Base-by-base conservation (phyloP, 2,113 vertebrate genomes). In the Felis chaus region DNA sequence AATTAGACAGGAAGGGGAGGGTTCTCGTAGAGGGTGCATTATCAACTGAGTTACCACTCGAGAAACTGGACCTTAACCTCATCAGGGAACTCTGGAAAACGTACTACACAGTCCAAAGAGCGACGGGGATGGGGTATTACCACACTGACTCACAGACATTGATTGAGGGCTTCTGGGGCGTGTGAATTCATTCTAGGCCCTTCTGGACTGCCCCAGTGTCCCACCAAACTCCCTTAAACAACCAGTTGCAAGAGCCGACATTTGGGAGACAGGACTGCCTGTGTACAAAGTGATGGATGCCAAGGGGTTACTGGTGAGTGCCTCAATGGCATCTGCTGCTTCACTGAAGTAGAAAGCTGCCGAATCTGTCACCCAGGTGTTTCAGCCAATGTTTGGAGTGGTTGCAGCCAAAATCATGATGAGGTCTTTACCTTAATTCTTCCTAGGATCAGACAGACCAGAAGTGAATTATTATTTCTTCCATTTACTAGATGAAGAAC, bases 401-500 rank as follows among this genome's bases (percentile, higher is more conserved):
- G 29, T 61, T 81, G 66, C 31, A 91, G 19, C 39, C 33, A 39
- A 55, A 94, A 39, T 63, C 14, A 73, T 57, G 3, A 61, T 78
- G 45, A 86, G 11, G 21, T 85, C 12, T 89, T 88, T 41, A 94
- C 65, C 55, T 57, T 61, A 87, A 66, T 48, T 66, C 4, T 73
- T 95, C 83, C 45, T 78, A 61, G n/a, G 57, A 21, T 89, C 29
- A 91, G 15, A 55, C 29, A 80, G 4, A 83, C 74, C 3, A 55
- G 29, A 87, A 79, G 7, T 74, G 66, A 61, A 63, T 82, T 53
- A 76, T 94, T 48, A 92, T 79, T 92, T 87, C 45, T 95, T 92
- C 12, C 57, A 66, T 21, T 68, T 87, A 48, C n/a, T 89, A n/a
- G 41, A 6, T 57, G 66, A 86, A 87, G 29, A 86, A 89, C 48